Conservation (phyloP, 2,888 invertebrate genomes). For the Oscheius sp. region DNA sequence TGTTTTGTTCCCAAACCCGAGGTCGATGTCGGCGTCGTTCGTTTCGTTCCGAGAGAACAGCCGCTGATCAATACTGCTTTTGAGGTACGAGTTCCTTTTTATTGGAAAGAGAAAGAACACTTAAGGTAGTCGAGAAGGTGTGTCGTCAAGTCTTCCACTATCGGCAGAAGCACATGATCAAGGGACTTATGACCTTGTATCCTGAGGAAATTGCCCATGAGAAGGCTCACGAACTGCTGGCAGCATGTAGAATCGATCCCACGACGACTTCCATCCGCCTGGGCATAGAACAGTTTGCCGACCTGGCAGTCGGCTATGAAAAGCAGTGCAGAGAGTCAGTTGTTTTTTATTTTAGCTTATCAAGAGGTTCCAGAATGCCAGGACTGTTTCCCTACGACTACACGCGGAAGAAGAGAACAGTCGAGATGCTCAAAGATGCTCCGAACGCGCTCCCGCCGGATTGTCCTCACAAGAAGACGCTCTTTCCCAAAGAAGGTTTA, state of each 20-base stretch:
- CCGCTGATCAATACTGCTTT: conserved; percentile 86
- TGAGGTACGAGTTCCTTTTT: conserved; percentile 71
- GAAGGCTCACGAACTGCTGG: conserved; percentile 65
- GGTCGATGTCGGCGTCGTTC: conserved; percentile 95
- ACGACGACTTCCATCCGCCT: conserved; percentile 58
- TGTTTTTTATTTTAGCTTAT: neutral
- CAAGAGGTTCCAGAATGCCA: conserved; percentile 59
- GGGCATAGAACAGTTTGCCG: conserved; percentile 69
- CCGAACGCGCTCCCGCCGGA: conserved; percentile 51
- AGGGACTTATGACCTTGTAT: conserved; percentile 71
- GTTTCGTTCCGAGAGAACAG: conserved; percentile 83
- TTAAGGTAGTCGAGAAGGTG: conserved; percentile 86
- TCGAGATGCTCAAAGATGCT: conserved; percentile 56
- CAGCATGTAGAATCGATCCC: conserved; percentile 50
- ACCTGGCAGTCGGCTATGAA: conserved; percentile 67
- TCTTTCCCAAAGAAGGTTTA: conserved; percentile 11
- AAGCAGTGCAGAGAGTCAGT: conserved; percentile 63
- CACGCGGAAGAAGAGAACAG: conserved; percentile 48
- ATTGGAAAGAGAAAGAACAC: neutral
- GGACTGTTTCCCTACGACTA: conserved; percentile 71
- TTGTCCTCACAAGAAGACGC: conserved; percentile 7
- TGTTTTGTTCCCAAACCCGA: conserved; percentile 94
- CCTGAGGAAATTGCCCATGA: conserved; percentile 63
- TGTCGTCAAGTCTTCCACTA: conserved; percentile 86
- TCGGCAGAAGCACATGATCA: conserved; percentile 83